Evolutionary conservation across 2,888 invertebrate genomes (phyloP).

Genomic region (Bugulina stolonifera): DNA sequence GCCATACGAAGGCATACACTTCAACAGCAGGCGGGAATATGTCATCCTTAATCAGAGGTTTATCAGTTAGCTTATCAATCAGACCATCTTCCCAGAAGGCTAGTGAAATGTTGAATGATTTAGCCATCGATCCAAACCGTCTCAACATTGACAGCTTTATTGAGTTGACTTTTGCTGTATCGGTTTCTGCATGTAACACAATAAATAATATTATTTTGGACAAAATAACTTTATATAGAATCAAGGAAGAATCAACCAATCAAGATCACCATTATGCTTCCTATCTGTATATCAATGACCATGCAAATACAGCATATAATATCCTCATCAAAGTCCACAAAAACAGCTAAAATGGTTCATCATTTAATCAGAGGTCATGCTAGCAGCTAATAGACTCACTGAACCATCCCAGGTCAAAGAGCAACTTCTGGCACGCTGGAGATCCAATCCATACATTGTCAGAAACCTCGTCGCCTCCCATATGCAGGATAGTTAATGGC

Average conservation of each 20-base stretch:
- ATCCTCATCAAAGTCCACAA: too few relatives aligned
- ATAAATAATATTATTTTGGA: too few relatives aligned
- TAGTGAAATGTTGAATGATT: conserved; percentile 30
- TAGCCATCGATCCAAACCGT: neutral
- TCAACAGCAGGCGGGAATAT: conserved; percentile 30
- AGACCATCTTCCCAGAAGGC: conserved; percentile 44
- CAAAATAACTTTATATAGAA: too few relatives aligned
- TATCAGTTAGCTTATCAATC: conserved; percentile 27
- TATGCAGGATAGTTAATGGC: conserved; percentile 39
- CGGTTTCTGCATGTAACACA: too few relatives aligned
- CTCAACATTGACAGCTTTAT: neutral
- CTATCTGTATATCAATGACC: too few relatives aligned
- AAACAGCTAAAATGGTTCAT: too few relatives aligned
- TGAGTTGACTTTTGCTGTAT: neutral
- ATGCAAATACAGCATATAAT: too few relatives aligned
- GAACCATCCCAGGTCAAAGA: neutral
- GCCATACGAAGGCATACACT: conserved; percentile 40
- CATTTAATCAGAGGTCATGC: neutral
- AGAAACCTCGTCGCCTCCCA: conserved; percentile 48
- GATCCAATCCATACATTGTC: conserved; percentile 42
- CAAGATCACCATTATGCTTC: too few relatives aligned
- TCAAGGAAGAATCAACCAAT: too few relatives aligned
- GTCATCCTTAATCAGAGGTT: conserved; percentile 9
- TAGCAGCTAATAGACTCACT: neutral
- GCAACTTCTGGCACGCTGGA: conserved; percentile 34